phyloP scores from a whole-genome alignment of 2,888 invertebrate genomes.

The Trissonchulus sp. region DNA sequence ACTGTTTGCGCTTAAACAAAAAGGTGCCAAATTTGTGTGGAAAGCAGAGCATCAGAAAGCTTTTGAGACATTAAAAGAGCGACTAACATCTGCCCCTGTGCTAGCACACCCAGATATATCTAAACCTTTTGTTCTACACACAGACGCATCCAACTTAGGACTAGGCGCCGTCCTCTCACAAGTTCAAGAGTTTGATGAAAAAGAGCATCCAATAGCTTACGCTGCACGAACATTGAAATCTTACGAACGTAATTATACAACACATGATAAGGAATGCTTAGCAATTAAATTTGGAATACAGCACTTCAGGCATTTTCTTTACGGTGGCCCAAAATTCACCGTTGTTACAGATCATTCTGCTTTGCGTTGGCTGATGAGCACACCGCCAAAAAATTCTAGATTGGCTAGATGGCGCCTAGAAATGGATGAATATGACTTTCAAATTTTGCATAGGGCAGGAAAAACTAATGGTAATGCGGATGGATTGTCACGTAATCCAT shows the following conservation, averaged over 20 bases:
- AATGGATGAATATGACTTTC: no score
- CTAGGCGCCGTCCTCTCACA: slow-evolving; percentile 42
- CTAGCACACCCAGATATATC: slow-evolving; percentile 36
- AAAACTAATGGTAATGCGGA: slow-evolving; percentile 53
- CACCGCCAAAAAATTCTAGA: slow-evolving; percentile 52
- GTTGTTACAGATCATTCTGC: slow-evolving; percentile 35
- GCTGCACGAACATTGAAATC: slow-evolving; percentile 38
- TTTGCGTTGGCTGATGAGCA: slow-evolving; percentile 34
- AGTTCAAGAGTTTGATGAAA: slow-evolving; percentile 29
- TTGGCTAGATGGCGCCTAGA: slow-evolving; percentile 55
- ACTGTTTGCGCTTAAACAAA: slow-evolving; percentile 37
- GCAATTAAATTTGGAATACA: slow-evolving; percentile 38
- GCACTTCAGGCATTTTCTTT: slow-evolving; percentile 7
- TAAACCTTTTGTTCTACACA: slow-evolving; percentile 36
- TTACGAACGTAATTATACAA: slow-evolving; percentile 37
- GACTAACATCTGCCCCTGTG: slow-evolving; percentile 34
- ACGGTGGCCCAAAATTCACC: slow-evolving; percentile 13
- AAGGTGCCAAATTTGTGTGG: slow-evolving; percentile 37
- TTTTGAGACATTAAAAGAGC: slow-evolving; percentile 33
- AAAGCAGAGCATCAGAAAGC: slow-evolving; percentile 27
- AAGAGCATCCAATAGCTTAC: slow-evolving; percentile 39
- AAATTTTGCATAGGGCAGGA: slow-evolving; percentile 53
- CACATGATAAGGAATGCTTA: slow-evolving; percentile 40
- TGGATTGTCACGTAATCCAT: slow-evolving; percentile 43
- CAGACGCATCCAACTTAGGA: slow-evolving; percentile 42